Conservation (phyloP, 2,888 invertebrate species). For the Temnothorax unifasciatus region DNA sequence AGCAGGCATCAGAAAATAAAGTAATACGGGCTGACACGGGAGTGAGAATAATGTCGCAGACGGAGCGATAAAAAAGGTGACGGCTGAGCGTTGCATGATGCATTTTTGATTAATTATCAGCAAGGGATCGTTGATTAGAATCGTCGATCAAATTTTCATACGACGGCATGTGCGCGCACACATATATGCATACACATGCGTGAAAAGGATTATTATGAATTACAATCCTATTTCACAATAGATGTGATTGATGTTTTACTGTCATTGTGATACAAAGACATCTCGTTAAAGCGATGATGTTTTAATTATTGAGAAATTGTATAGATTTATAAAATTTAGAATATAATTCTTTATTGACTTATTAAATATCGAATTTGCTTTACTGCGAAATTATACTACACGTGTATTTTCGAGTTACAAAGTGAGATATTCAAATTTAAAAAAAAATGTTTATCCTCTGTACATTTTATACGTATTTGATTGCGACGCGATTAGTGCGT, state of each 20-base stretch:
- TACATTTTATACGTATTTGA: background rate
- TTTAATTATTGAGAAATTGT: slow-evolving; percentile 22
- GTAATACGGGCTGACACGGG: slow-evolving; percentile 63
- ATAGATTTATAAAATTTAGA: background rate
- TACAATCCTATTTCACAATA: background rate
- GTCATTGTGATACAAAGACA: slow-evolving; percentile 10
- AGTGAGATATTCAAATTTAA: background rate
- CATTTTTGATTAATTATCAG: slow-evolving; percentile 46
- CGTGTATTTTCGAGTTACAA: background rate
- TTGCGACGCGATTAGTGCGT: background rate
- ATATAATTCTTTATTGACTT: background rate
- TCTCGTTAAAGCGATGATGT: background rate
- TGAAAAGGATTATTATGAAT: slow-evolving; percentile 18
- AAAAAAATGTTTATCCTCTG: background rate
- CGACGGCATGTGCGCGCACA: background rate
- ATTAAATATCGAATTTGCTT: background rate
- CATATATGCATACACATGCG: background rate
- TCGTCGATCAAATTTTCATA: slow-evolving; percentile 6
- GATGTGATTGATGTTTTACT: slow-evolving; percentile 38
- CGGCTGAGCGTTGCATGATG: slow-evolving; percentile 14
- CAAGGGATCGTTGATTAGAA: slow-evolving; percentile 8
- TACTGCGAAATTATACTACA: background rate
- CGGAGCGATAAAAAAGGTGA: slow-evolving; percentile 49
- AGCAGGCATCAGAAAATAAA: slow-evolving; percentile 69
- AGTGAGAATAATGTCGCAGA: slow-evolving; percentile 77